Evolutionary conservation across 2,113 vertebrate species (phyloP).

Genomic region (Anseranas semipalmata): DNA sequence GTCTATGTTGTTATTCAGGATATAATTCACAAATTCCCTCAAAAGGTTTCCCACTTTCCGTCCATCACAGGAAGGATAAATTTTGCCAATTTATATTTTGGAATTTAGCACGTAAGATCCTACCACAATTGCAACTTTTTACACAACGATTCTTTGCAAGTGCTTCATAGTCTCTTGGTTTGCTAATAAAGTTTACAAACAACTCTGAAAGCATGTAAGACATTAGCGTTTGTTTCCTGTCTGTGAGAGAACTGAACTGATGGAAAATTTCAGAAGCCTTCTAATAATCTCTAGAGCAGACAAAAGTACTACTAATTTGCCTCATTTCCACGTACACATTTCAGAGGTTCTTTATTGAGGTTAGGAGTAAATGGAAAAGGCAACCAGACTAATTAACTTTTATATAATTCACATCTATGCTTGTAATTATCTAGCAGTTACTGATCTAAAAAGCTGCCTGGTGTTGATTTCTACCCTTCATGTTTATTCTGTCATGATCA

Average conservation of each 20-base stretch:
- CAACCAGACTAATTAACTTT: neutral
- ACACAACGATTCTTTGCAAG: neutral
- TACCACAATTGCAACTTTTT: neutral
- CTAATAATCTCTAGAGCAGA: neutral
- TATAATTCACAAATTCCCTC: neutral
- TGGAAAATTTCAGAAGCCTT: neutral
- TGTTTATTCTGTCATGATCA: neutral
- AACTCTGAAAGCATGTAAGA: neutral
- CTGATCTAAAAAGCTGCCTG: neutral
- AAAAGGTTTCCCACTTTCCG: neutral
- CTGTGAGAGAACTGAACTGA: neutral
- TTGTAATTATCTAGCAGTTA: neutral
- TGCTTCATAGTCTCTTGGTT: neutral
- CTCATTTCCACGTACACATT: accelerated
- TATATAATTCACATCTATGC: neutral
- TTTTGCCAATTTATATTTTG: neutral
- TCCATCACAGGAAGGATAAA: neutral
- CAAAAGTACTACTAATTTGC: neutral
- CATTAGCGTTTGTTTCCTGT: neutral
- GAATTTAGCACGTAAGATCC: neutral
- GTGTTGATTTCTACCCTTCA: neutral
- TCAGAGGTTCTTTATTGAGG: neutral
- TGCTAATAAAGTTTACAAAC: neutral
- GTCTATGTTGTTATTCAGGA: neutral
- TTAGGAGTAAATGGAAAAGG: neutral